phyloP scores from a whole-genome alignment of 1,140 invertebrate species.

The Pectinophora gossypiella region DNA sequence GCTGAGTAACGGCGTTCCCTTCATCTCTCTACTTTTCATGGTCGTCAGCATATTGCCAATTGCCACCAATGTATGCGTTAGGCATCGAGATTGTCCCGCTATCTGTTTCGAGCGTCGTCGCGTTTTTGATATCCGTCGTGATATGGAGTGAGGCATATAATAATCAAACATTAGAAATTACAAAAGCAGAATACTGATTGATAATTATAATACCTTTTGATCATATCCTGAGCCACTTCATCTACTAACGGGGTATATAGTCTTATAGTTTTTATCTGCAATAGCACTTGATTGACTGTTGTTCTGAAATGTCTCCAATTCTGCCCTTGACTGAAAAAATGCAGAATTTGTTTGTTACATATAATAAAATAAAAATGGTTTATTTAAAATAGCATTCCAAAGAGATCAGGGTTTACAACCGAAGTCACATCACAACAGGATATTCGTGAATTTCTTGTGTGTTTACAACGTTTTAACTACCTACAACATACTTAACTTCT shows the following conservation, averaged over 20 bases:
- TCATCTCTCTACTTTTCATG: too few relatives aligned
- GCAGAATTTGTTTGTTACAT: background rate
- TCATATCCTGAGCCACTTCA: slow-evolving; percentile 1
- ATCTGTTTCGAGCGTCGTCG: too few relatives aligned
- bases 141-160: too few relatives aligned
- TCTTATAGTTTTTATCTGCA: slow-evolving; percentile 24
- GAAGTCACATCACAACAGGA: background rate
- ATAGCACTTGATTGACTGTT: slow-evolving; percentile 19
- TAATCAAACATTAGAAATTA: too few relatives aligned
- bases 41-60: too few relatives aligned
- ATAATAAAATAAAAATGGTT: background rate
- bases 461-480: background rate
- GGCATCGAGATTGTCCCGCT: too few relatives aligned
- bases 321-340: slow-evolving; percentile 80
- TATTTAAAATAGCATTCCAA: background rate
- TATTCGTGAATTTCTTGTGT: background rate
- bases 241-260: background rate
- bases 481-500: background rate
- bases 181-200: too few relatives aligned
- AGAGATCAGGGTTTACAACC: background rate
- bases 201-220: background rate
- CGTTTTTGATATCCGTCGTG: too few relatives aligned
- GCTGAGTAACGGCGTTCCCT: too few relatives aligned
- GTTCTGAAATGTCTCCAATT: slow-evolving; percentile 76
- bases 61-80: too few relatives aligned